Evolutionary conservation across 2,797 vertebrate species (phyloP).

Genomic region (Ispidina picta): DNA sequence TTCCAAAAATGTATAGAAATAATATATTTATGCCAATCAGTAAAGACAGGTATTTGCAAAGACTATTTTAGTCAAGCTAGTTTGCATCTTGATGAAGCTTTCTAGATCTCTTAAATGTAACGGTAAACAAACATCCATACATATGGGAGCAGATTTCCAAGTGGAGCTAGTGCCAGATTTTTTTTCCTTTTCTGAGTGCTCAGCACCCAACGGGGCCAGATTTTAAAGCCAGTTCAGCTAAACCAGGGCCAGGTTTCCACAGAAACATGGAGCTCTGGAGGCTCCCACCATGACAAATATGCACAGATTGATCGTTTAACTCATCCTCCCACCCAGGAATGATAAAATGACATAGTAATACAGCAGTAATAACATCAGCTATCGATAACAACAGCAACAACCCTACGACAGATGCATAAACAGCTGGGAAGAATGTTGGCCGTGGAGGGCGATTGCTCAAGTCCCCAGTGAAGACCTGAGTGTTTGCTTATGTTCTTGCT

Average conservation of each 20-base stretch:
- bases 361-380: conserved; percentile 12
- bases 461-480: conserved; percentile 44
- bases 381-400: neutral
- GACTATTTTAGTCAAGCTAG: neutral
- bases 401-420: neutral
- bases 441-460: conserved; percentile 41
- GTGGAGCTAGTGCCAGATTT: neutral
- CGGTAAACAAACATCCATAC: conserved; percentile 49
- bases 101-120: conserved; percentile 4
- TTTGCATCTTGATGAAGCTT: conserved; percentile 9
- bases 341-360: conserved; percentile 33
- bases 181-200: neutral
- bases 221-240: conserved; percentile 37
- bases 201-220: conserved; percentile 39
- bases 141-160: conserved; percentile 48
- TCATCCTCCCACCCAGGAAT: conserved; percentile 52
- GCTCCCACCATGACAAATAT: conserved; percentile 18
- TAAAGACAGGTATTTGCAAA: neutral
- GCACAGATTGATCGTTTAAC: neutral
- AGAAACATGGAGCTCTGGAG: neutral
- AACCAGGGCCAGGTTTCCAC: conserved; percentile 54
- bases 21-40: neutral
- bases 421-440: conserved; percentile 61
- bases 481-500: conserved; percentile 58
- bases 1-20: neutral